These are phyloP conservation scores for Uromys caudimaculatus DNA, from an alignment of 2,797 vertebrate genomes.

Conservation along the genomic window DNA sequence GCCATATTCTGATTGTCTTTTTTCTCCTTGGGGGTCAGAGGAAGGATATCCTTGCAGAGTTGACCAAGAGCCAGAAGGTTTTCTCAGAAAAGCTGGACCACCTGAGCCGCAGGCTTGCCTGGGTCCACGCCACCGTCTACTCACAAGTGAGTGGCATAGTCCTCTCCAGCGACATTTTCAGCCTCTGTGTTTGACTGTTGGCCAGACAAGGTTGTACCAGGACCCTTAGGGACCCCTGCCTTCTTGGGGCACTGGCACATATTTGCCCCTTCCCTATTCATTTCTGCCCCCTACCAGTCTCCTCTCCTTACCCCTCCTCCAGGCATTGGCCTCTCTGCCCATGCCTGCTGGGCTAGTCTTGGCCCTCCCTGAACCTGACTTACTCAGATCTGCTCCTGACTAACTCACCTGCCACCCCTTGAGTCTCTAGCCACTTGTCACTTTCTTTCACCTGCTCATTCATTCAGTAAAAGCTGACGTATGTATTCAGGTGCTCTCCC, in stretches of 20 bases:
- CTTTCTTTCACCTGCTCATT: background rate
- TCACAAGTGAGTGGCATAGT: conserved; percentile 91
- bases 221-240: background rate
- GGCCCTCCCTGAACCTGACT: too few species aligned
- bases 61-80: conserved; percentile 97
- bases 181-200: background rate
- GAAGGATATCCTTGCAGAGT: conserved; percentile 94
- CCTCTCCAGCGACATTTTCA: background rate
- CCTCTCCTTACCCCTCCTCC: background rate
- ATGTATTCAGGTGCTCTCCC: background rate
- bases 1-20: background rate
- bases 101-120: conserved; percentile 96
- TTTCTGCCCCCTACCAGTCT: background rate
- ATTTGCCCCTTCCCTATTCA: rapidly evolving
- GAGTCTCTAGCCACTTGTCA: background rate
- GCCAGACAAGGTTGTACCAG: background rate
- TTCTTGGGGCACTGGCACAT: background rate
- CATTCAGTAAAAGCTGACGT: background rate
- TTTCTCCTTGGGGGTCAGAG: conserved; percentile 88
- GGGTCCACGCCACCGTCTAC: conserved; percentile 99
- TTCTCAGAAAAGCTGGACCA: conserved; percentile 98
- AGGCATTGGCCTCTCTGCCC: background rate
- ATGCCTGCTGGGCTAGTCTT: background rate
- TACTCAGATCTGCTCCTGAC: background rate
- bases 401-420: background rate